Evolutionary conservation across 2,113 vertebrate species (phyloP).

Genomic region (Epinephelus fuscoguttatus): DNA sequence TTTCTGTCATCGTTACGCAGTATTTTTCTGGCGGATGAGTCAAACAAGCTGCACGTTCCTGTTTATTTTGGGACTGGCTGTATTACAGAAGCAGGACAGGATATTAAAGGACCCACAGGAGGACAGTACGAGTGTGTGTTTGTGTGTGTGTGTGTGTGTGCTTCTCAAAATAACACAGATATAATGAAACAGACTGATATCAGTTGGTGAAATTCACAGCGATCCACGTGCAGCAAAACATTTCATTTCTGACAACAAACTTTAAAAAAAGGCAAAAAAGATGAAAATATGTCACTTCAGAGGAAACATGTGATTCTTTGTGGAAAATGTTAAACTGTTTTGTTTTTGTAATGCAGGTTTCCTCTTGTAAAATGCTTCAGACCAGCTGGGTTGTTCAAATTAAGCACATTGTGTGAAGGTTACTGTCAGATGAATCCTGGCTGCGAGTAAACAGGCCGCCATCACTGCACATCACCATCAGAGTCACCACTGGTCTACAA

Average conservation of each 20-base stretch:
- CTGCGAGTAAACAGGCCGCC: too few species aligned
- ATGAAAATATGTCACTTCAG: background rate
- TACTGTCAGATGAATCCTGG: too few species aligned
- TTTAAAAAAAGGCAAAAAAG: background rate
- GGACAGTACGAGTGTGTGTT: background rate
- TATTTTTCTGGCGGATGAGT: slow-evolving; percentile 24
- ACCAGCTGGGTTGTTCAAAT: too few species aligned
- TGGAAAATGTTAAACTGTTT: background rate
- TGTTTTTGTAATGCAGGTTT: too few species aligned
- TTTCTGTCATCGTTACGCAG: background rate
- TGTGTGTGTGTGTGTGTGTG: background rate
- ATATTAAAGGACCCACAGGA: slow-evolving; percentile 40
- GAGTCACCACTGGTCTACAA: too few species aligned
- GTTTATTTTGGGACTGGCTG: slow-evolving; percentile 55
- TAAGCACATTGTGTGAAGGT: too few species aligned
- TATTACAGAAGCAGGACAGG: slow-evolving; percentile 43
- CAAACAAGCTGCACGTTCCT: slow-evolving; percentile 44
- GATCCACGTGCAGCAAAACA: background rate
- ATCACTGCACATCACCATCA: too few species aligned
- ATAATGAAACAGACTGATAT: slow-evolving; percentile 29
- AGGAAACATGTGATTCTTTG: background rate
- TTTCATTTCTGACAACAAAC: background rate
- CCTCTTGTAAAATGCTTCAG: too few species aligned
- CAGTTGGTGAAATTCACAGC: background rate
- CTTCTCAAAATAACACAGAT: slow-evolving; percentile 5